phyloP scores from a whole-genome alignment of 92 coral and sea anemone species.

The Montipora capitata region DNA sequence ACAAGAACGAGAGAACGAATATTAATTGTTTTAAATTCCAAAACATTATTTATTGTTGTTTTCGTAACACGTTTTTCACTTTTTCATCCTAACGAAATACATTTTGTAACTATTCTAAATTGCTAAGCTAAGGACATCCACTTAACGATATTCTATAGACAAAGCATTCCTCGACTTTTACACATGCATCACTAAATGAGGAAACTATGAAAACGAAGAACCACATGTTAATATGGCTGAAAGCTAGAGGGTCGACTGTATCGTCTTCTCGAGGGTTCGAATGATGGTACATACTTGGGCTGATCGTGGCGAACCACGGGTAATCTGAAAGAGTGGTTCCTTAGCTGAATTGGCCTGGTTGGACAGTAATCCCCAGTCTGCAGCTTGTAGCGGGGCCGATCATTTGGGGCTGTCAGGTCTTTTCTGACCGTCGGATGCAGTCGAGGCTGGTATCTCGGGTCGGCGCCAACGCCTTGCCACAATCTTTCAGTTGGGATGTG shows the following conservation, averaged over 20 bases:
- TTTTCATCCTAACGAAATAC: too few species aligned
- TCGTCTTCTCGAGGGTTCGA: neutral
- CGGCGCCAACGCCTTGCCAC: too few species aligned
- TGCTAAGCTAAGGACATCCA: too few species aligned
- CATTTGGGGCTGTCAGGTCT: neutral
- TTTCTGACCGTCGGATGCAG: neutral
- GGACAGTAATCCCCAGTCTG: neutral
- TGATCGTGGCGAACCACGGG: conserved; percentile 21
- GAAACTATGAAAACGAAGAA: neutral
- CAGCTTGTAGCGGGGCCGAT: too few species aligned
- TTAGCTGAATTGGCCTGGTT: neutral
- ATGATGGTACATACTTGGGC: neutral
- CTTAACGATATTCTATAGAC: too few species aligned
- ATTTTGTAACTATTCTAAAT: too few species aligned
- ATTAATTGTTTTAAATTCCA: too few species aligned
- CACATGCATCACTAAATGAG: neutral
- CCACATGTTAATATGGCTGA: neutral
- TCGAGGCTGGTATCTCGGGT: too few species aligned
- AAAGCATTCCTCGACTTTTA: too few species aligned
- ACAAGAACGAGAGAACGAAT: too few species aligned
- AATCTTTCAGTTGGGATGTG: neutral
- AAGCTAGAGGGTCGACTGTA: conserved; percentile 1
- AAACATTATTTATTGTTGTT: too few species aligned
- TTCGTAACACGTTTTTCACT: too few species aligned
- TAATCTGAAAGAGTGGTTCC: neutral